Conservation (phyloP, 2,797 vertebrate species). For the Myotis daubentonii region DNA sequence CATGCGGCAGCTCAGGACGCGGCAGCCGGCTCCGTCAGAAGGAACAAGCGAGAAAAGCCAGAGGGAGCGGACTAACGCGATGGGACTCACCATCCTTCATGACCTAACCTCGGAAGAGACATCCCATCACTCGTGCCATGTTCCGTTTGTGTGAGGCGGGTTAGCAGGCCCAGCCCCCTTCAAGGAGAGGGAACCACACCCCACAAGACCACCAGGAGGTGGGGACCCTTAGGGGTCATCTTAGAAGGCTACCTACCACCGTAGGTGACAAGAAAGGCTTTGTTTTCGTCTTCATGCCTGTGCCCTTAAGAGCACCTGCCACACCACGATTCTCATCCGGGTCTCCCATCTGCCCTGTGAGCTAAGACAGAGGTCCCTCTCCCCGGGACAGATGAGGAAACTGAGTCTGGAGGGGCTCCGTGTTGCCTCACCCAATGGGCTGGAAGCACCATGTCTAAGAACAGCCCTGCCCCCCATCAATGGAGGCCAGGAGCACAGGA, state of each 20-base stretch:
- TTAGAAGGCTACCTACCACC: not conserved
- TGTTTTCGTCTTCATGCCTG: not conserved
- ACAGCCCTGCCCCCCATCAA: not conserved
- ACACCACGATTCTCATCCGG: not conserved
- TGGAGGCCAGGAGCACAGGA: not conserved
- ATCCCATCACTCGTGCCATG: not conserved
- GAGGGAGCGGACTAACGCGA: not conserved
- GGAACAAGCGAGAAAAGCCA: not conserved
- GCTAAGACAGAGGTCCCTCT: not conserved
- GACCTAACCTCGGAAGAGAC: not conserved
- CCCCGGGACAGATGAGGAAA: not conserved
- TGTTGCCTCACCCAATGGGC: accelerated
- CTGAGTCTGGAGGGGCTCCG: not conserved
- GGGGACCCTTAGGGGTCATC: not conserved
- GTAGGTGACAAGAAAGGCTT: not conserved
- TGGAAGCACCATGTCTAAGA: not conserved
- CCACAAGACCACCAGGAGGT: not conserved
- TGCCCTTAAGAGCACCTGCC: no score
- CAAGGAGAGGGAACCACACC: not conserved
- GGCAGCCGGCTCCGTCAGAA: not conserved
- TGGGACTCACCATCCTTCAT: accelerated
- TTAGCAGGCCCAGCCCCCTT: not conserved
- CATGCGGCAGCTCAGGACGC: accelerated
- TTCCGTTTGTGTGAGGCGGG: not conserved
- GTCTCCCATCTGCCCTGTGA: not conserved